Evolutionary conservation across 2,113 vertebrate species (phyloP).

Genomic region (Grantiella picta): DNA sequence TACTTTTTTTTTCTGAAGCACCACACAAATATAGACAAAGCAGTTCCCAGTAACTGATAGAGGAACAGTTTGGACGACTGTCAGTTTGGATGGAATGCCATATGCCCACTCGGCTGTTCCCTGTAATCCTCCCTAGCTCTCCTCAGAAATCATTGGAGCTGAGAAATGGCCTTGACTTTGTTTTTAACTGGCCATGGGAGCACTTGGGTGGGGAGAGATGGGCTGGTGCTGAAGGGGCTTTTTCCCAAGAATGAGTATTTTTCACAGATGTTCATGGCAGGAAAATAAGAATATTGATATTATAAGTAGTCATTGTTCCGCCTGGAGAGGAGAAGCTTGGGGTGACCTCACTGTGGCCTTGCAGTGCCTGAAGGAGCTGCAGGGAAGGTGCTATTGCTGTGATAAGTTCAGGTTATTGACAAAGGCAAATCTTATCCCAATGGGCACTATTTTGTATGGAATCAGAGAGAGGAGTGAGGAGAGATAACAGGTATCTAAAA

Average conservation of each 20-base stretch:
- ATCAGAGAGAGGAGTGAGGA: neutral
- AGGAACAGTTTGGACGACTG: neutral
- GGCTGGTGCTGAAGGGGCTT: neutral
- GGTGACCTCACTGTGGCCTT: neutral
- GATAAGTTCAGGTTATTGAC: too few relatives aligned
- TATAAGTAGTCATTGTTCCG: neutral
- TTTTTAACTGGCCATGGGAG: neutral
- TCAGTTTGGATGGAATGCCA: neutral
- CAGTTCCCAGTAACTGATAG: neutral
- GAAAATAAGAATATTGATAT: too few relatives aligned
- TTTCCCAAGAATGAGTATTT: rapidly evolving
- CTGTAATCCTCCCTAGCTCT: neutral
- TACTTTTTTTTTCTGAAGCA: too few relatives aligned
- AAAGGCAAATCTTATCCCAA: neutral
- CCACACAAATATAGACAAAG: neutral
- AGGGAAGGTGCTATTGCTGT: neutral
- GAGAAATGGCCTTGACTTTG: neutral
- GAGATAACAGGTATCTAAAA: neutral
- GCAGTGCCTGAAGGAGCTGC: neutral
- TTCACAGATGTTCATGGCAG: too few relatives aligned
- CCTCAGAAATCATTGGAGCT: rapidly evolving
- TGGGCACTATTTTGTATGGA: neutral
- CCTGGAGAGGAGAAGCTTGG: neutral
- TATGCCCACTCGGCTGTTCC: neutral
- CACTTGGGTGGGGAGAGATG: rapidly evolving